Percentiles rank a stretch among this genome's conserved stretches.
Evolutionary conservation across 2,797 vertebrate genomes (phyloP).

Genomic region (Coreius guichenoti): DNA sequence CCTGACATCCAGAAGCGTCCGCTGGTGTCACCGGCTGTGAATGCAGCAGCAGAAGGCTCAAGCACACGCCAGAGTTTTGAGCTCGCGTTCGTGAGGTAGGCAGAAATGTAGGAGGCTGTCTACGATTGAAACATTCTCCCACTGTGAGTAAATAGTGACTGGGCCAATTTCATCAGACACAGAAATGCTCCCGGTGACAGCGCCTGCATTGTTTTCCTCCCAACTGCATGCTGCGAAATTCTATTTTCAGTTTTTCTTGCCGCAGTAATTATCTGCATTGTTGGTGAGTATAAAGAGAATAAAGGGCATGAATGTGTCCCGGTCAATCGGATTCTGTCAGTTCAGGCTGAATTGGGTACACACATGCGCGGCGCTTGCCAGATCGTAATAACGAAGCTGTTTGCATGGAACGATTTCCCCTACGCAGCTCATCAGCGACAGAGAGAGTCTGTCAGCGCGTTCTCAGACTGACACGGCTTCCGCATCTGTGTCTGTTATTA

Average conservation of each 20-base stretch:
- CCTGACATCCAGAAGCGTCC: not conserved
- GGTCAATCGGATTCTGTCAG: conserved; percentile 90
- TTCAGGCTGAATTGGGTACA: conserved; percentile 86
- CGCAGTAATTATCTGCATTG: conserved; percentile 89
- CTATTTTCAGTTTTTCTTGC: conserved; percentile 87
- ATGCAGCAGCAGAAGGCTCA: not conserved
- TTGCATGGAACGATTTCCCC: conserved; percentile 87
- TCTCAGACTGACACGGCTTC: conserved; percentile 85
- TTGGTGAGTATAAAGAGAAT: conserved; percentile 87
- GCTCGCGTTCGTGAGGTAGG: conserved; percentile 34
- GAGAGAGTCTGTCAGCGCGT: conserved; percentile 86
- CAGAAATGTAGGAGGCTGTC: conserved; percentile 50
- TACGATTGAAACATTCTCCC: conserved; percentile 57
- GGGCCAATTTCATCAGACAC: conserved; percentile 76
- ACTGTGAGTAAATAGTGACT: conserved; percentile 71
- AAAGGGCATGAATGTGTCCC: conserved; percentile 87
- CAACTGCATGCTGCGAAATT: conserved; percentile 79
- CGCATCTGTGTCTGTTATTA: conserved; percentile 87
- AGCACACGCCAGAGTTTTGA: not conserved
- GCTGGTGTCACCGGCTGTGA: not conserved
- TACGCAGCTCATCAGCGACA: conserved; percentile 87
- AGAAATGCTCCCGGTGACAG: conserved; percentile 77
- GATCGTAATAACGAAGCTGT: conserved; percentile 85
- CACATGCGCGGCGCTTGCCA: conserved; percentile 83
- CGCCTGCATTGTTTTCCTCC: conserved; percentile 81